These are phyloP conservation scores for Zapus hudsonius DNA, from an alignment of 2,113 vertebrate species.

Conservation along the genomic window DNA sequence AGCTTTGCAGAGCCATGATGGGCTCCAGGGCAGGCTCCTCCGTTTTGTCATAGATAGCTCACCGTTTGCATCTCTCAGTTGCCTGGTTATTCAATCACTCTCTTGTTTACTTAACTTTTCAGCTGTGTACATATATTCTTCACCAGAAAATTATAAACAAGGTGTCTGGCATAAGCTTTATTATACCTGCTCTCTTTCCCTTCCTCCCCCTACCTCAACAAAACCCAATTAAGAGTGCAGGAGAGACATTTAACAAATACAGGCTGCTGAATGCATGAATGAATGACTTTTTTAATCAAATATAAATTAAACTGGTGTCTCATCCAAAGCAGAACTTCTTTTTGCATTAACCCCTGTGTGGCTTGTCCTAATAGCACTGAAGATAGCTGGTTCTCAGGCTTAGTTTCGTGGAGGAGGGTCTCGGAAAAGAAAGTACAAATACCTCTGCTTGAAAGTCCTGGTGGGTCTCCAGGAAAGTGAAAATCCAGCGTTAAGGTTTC, in stretches of 20 bases:
- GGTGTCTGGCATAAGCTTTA: constrained; percentile 69
- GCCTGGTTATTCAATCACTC: constrained; percentile 59
- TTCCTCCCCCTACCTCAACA: constrained; percentile 1
- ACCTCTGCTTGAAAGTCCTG: not conserved
- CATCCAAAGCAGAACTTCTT: constrained; percentile 58
- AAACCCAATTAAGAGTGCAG: constrained; percentile 76
- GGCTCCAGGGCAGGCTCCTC: not conserved
- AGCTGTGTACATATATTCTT: constrained; percentile 61
- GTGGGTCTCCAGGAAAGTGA: not conserved
- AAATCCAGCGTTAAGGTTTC: constrained; percentile 78
- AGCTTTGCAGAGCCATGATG: not conserved
- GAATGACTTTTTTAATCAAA: constrained; percentile 77
- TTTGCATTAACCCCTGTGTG: constrained; percentile 56
- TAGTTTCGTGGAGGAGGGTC: not conserved
- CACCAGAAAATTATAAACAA: constrained; percentile 75
- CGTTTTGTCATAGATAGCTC: not conserved
- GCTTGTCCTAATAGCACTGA: not conserved
- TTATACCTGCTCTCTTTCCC: constrained; percentile 52
- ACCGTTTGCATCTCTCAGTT: not conserved
- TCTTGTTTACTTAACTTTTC: constrained; percentile 71
- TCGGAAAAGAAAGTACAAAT: not conserved
- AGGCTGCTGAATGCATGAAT: constrained; percentile 68
- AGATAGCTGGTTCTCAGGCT: not conserved
- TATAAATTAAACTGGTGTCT: constrained; percentile 72
- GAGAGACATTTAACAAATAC: constrained; percentile 81